phyloP scores from a whole-genome alignment of 1,140 invertebrate genomes.

The Scaptodrosophila lebanonensis region DNA sequence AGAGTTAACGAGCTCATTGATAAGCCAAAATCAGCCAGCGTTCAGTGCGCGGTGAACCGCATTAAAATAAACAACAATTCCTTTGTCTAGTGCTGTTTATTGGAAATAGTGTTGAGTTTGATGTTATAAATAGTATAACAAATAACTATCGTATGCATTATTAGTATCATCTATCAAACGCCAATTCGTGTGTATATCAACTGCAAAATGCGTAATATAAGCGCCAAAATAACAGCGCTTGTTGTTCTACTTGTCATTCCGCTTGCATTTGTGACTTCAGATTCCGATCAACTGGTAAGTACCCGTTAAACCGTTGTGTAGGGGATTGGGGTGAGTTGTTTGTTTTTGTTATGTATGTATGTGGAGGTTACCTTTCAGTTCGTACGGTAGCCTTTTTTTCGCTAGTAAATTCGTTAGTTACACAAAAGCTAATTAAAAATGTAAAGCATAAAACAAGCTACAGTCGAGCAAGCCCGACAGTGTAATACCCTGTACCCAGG shows the following conservation, averaged over 20 bases:
- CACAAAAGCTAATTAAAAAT: too few relatives aligned
- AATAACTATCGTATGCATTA: too few relatives aligned
- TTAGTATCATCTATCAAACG: too few relatives aligned
- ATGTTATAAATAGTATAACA: too few relatives aligned
- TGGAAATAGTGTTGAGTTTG: too few relatives aligned
- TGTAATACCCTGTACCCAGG: too few relatives aligned
- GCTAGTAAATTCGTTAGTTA: too few relatives aligned
- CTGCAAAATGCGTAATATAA: constrained; percentile 12
- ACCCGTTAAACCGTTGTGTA: background rate
- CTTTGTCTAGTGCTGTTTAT: constrained; percentile 19
- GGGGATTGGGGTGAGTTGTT: background rate
- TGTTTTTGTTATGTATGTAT: constrained; percentile 28
- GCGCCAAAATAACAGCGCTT: constrained; percentile 3
- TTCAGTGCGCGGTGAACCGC: constrained; percentile 10
- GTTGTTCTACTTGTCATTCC: constrained; percentile 12
- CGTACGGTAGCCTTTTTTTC: too few relatives aligned
- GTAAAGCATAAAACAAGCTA: too few relatives aligned
- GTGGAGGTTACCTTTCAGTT: too few relatives aligned
- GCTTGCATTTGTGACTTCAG: constrained; percentile 7
- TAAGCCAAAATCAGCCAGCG: constrained; percentile 8
- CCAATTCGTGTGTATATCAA: too few relatives aligned
- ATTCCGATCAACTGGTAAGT: constrained; percentile 35
- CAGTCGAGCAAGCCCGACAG: too few relatives aligned
- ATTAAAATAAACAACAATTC: constrained; percentile 2
- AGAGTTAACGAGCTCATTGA: constrained; percentile 17